Evolutionary conservation across 1,140 invertebrate genomes (phyloP).

Genomic region (Ylistrum balloti): DNA sequence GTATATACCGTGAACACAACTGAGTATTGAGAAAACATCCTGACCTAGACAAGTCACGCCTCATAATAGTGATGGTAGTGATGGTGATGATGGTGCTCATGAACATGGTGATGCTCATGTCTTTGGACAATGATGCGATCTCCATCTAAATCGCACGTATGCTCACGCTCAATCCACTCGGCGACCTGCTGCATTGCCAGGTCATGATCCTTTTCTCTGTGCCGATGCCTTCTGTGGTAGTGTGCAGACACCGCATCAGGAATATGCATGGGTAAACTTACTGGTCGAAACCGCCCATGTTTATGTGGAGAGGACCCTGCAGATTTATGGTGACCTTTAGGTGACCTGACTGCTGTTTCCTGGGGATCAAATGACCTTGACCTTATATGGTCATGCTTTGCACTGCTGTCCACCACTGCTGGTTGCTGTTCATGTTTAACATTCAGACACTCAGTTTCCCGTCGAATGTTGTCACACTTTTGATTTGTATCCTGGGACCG

Average conservation of each 20-base stretch:
- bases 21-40: not conserved
- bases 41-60: slow-evolving; percentile 62
- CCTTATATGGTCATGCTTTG: slow-evolving; percentile 70
- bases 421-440: slow-evolving; percentile 50
- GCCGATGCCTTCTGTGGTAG: slow-evolving; percentile 85
- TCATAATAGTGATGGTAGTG: slow-evolving; percentile 90
- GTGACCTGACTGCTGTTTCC: slow-evolving; percentile 65
- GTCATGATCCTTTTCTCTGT: slow-evolving; percentile 88
- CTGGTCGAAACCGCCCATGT: slow-evolving; percentile 70
- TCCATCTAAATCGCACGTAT: slow-evolving; percentile 74
- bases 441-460: slow-evolving; percentile 64
- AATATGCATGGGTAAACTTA: slow-evolving; percentile 75
- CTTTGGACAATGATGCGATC: slow-evolving; percentile 80
- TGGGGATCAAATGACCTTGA: slow-evolving; percentile 78
- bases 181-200: slow-evolving; percentile 87
- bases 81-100: slow-evolving; percentile 91
- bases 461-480: slow-evolving; percentile 71
- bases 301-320: slow-evolving; percentile 63
- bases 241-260: slow-evolving; percentile 82
- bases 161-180: slow-evolving; percentile 82
- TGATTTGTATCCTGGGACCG: slow-evolving; percentile 72
- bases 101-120: slow-evolving; percentile 88
- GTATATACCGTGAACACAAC: not conserved
- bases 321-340: slow-evolving; percentile 56
- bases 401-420: slow-evolving; percentile 47